Base-by-base conservation (phyloP, 2,113 vertebrate genomes). In the rabbit (Oryctolagus cuniculus) region DNA sequence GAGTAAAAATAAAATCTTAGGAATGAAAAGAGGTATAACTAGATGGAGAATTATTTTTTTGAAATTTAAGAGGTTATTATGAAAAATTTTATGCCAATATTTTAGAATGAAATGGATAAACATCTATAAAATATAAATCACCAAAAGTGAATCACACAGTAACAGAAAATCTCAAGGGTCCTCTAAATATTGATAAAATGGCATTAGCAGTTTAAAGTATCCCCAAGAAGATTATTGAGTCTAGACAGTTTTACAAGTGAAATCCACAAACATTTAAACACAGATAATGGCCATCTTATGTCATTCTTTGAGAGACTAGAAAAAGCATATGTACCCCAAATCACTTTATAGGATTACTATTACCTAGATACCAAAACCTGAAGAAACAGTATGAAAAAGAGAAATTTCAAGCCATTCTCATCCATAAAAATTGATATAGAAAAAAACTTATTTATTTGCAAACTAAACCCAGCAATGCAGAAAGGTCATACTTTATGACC, bases 121-220 rank as follows among this genome's bases (percentile, higher is more conserved):
- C 91, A 93, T 82, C 74, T 89, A 94, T 82, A 93, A 97, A 92
- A 88, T 66, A 86, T 91, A 94, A 96, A 96, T 94, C 94, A 97
- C 69, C 64, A 44, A 87, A 93, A 96, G 36, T 84, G 86, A 96
- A 53, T 95, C 89, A 83, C 70, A 87, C 63, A 95, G 74, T 92
- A 97, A 90, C 19, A 88, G 70, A 95, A 93, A 90, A 88, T 92
- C 79, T 94, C 95, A 95, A 86, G 92, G 82, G 34, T 93, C 74
- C 91, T 94, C 89, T 96, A 96, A 96, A 94, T 34, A 96, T 75
- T 87, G 89, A 89, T 66, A 1, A 95, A 93, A 90, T 92, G 85
- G 15, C 67, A 97, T 58, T 51, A 89, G 69, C 78, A 81, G 64
- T 95, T 95, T 94, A 94, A 95, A 96, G 93, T 95, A 93, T 84